These are phyloP conservation scores for Parazoanthus darwini DNA, from an alignment of 92 coral and sea anemone species.

Conservation along the genomic window DNA sequence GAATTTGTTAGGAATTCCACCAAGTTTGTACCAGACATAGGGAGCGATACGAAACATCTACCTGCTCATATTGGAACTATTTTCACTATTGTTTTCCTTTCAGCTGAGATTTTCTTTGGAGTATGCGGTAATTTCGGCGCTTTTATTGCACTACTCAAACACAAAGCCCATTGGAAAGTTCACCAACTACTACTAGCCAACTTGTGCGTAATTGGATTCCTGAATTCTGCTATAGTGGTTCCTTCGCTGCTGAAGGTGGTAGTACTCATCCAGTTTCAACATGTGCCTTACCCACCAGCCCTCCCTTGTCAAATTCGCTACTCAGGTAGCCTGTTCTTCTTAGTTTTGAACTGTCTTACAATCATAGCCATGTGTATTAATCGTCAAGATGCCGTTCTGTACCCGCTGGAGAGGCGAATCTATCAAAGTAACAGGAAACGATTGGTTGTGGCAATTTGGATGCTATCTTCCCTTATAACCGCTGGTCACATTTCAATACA, in stretches of 20 bases:
- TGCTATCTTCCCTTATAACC: neutral
- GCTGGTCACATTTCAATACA: slow-evolving; percentile 23
- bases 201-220: slow-evolving; percentile 9
- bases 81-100: neutral
- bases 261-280: neutral
- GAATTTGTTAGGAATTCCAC: neutral
- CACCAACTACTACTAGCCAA: slow-evolving; percentile 1
- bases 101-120: slow-evolving; percentile 13
- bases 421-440: slow-evolving; percentile 4
- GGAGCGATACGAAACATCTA: neutral
- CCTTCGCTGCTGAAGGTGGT: slow-evolving; percentile 8
- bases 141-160: neutral
- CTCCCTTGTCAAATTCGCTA: slow-evolving; percentile 22
- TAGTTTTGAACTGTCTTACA: slow-evolving; percentile 21
- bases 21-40: neutral
- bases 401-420: slow-evolving; percentile 8
- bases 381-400: slow-evolving; percentile 31
- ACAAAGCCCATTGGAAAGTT: slow-evolving; percentile 7
- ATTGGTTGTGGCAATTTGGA: slow-evolving; percentile 9
- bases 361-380: slow-evolving; percentile 21
- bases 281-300: neutral
- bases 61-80: slow-evolving; percentile 4
- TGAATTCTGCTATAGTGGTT: slow-evolving; percentile 33
- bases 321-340: slow-evolving; percentile 16
- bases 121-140: slow-evolving; percentile 27